Evolutionary conservation across 1,140 invertebrate genomes (phyloP).

Genomic region (Plutomurus gul): DNA sequence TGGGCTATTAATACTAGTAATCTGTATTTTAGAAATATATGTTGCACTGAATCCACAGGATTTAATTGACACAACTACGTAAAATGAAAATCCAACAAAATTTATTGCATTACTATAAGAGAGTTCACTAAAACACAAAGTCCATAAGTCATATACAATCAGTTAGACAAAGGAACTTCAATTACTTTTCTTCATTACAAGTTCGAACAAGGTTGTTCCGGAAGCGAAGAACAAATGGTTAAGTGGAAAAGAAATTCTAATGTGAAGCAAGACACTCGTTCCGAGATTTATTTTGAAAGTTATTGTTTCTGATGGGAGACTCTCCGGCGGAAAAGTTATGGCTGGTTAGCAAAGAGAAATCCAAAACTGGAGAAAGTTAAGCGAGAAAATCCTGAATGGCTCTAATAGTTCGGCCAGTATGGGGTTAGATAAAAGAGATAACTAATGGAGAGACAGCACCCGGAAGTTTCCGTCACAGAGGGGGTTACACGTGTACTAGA

Average conservation of each 20-base stretch:
- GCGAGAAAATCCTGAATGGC: background rate
- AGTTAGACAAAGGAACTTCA: too few species aligned
- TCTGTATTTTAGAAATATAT: too few species aligned
- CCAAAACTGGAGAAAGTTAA: background rate
- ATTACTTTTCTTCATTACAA: too few species aligned
- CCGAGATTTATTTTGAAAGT: conserved; percentile 1
- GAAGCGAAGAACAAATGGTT: background rate
- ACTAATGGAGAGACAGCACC: background rate
- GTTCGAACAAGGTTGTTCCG: background rate
- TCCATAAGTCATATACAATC: too few species aligned
- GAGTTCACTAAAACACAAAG: too few species aligned
- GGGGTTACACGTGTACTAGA: background rate
- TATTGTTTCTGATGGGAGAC: background rate
- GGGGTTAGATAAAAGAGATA: background rate
- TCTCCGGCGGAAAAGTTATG: background rate
- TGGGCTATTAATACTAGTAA: too few species aligned
- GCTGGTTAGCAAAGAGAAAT: background rate
- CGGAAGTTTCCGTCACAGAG: conserved; percentile 12
- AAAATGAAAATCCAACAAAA: too few species aligned
- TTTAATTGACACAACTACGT: too few species aligned
- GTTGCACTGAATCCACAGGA: too few species aligned
- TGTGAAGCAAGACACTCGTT: background rate
- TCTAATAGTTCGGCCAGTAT: background rate
- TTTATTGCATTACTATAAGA: too few species aligned
- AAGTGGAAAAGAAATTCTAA: background rate